Evolutionary conservation across 2,113 vertebrate genomes (phyloP).

Genomic region (Melanerpes formicivorus): DNA sequence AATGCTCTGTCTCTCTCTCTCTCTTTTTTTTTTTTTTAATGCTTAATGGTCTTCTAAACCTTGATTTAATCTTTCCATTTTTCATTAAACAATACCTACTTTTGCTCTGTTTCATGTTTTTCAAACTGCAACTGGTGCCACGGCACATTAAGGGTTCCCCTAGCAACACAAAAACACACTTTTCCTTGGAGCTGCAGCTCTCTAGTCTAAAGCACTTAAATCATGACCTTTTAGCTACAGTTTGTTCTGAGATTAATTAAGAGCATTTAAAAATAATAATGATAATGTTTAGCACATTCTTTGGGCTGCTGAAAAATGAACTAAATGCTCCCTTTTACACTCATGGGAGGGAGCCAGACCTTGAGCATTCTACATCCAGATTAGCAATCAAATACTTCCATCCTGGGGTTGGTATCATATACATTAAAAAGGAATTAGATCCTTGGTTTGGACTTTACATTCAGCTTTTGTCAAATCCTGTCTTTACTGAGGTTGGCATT

Average conservation of each 20-base stretch:
- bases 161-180: conserved; percentile 66
- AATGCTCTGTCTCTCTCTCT: neutral
- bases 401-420: neutral
- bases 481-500: neutral
- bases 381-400: neutral
- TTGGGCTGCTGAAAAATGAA: neutral
- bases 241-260: conserved; percentile 54
- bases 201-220: conserved; percentile 37
- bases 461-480: neutral
- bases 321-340: neutral
- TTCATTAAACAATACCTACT: conserved; percentile 10
- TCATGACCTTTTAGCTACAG: conserved; percentile 43
- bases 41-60: neutral
- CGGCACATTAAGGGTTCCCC: conserved; percentile 51
- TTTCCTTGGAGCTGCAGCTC: conserved; percentile 28
- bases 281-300: neutral
- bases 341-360: neutral
- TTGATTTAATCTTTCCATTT: neutral
- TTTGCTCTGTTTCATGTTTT: conserved; percentile 37
- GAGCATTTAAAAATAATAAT: conserved; percentile 20
- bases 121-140: conserved; percentile 18
- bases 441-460: neutral
- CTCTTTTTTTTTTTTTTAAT: neutral
- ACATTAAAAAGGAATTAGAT: neutral
- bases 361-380: neutral